A percentile compares a stretch with the other conserved stretches of the same genome.
These are phyloP conservation scores for Ylistrum balloti DNA, from an alignment of 1,140 invertebrate species.

Conservation along the genomic window DNA sequence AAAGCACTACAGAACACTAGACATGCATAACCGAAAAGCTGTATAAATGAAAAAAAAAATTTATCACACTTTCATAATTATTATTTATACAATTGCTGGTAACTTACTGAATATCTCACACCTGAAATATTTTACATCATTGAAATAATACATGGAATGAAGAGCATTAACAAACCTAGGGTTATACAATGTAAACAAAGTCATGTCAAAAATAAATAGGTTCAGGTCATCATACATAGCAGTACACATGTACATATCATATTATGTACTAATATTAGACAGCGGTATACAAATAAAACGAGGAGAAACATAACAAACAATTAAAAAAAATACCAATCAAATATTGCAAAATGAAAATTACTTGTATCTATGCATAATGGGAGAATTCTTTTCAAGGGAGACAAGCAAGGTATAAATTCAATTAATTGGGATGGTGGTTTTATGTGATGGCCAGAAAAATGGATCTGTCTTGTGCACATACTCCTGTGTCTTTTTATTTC, in stretches of 20 bases:
- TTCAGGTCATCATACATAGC: not conserved
- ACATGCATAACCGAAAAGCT: not conserved
- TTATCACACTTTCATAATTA: not conserved
- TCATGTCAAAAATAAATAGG: conserved; percentile 10
- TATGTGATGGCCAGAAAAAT: not conserved
- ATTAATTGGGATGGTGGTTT: not conserved
- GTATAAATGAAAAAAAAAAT: not conserved
- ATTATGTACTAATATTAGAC: not conserved
- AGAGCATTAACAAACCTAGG: not conserved
- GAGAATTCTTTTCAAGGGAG: not conserved
- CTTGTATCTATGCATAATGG: not conserved
- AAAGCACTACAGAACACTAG: not conserved
- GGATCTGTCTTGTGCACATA: not conserved
- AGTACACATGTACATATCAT: not conserved
- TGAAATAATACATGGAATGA: conserved; percentile 35
- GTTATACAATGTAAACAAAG: not conserved
- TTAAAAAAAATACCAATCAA: too few species aligned
- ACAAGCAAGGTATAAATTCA: not conserved
- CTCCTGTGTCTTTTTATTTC: not conserved
- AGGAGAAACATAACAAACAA: not conserved
- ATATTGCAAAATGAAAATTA: too few species aligned
- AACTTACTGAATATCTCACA: not conserved
- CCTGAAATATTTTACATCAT: conserved; percentile 8
- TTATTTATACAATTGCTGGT: not conserved
- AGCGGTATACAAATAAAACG: not conserved